Base-by-base conservation (phyloP, 1,140 invertebrate species). In the Lineus longissimus region DNA sequence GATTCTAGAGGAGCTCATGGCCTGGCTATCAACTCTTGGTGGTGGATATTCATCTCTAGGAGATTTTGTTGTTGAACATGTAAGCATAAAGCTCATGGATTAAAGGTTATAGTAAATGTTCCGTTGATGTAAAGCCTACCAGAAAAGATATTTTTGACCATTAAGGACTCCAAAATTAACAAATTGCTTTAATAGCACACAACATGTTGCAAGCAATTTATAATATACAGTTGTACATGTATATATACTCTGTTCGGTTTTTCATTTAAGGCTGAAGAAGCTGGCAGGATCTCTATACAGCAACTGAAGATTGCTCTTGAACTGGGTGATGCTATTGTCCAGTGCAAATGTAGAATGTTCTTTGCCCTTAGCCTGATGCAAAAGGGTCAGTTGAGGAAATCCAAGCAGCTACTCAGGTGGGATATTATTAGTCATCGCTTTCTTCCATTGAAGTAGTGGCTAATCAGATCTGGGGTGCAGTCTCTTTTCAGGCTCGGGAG, bases 21-120 rank as follows among this genome's bases (percentile, higher is more conserved):
- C 92, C 2, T 96, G 94, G 93, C 83, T 97, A 2, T 97, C 94
- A n/a, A 97, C 95, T 1, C 84, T 98, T 15, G 95, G 95, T 55
- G 94, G 94, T 47, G 95, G 91, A 4, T 97, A 92, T 82, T 97
- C 94, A 23, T 89, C 94, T 9, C 83, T 97, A 55, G 95, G 95
- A 19, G 94, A 97, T 75, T 86, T 90, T 68, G 90, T 89, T 81
- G 73, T 82, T 57, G 80, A 88, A 73, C 94, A 88, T 85, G 91
- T 93, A 87, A 87, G 88, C 84, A n/a, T n/a, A n/a, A n/a, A n/a
- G n/a, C n/a, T n/a, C n/a, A 73, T 40, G n/a, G n/a, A n/a, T n/a
- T n/a, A n/a, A n/a, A 56, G 19, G 47, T 58, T 63, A 51, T 2
- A n/a, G n/a, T n/a, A n/a, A 15, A 19, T 30, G 59, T 60, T 19